Base-by-base conservation (phyloP, 2,113 vertebrate genomes). In the Seriola aureovittata region DNA sequence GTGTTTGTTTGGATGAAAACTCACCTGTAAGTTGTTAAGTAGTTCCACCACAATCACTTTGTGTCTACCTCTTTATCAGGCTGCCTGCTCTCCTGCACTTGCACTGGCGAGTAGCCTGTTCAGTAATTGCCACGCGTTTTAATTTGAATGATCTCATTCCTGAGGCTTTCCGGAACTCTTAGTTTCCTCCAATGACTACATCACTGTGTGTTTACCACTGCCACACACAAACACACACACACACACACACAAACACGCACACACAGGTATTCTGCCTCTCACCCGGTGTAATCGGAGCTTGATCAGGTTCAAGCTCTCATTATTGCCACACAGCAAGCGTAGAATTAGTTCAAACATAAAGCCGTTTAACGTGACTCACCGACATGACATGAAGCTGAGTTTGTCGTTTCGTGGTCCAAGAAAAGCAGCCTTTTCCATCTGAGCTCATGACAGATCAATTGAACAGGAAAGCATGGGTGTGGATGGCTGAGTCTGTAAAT, bases 71-170 rank as follows among this genome's bases (percentile, higher is more conserved):
- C 71, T 71, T 70, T 44, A 70, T 89, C 87, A 54, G 84, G 67
- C 71, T 58, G 63, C 78, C 88, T 80, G 86, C 80, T 76, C 73
- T 80, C 78, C 84, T 90, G 82, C 75, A 70, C 88, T 84, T 78
- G 70, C 74, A 54, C 84, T 78, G 72, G 82, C 10, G 70, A 82
- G 57, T 79, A 71, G 65, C 79, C 72, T 65, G 78, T 91, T 91
- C 70, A 74, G 75, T 93, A 90, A 93, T 91, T 92, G 81, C 85
- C 85, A 82, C 57, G 42, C 48, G 66, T 88, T 90, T 90, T 92
- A 90, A 85, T 89, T 91, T 73, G 75, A 77, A 74, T 93, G 93
- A 95, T 82, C 91, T 95, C 86, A 93, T 89, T 88, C 72, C 82
- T 86, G 78, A 75, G 69, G 77, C 77, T 38, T 78, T 87, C 86